phyloP scores from a whole-genome alignment of 2,888 invertebrate genomes.

The Desoria tigrina region DNA sequence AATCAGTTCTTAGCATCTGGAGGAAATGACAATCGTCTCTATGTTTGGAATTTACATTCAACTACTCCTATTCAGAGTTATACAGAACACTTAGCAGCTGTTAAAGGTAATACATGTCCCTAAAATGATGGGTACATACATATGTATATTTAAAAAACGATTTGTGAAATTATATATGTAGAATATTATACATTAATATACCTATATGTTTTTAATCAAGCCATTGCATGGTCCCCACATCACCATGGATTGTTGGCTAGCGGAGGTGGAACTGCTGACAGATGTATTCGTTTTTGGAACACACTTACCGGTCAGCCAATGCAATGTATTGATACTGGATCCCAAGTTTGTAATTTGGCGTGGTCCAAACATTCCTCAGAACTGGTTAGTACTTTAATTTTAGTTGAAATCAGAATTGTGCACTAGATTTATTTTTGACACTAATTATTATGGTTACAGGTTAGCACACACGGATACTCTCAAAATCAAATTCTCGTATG shows the following conservation, averaged over 20 bases:
- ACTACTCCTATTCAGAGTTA: conserved; percentile 90
- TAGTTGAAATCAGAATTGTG: conserved; percentile 11
- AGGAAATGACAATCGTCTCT: conserved; percentile 94
- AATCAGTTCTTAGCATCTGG: conserved; percentile 96
- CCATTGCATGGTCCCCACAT: conserved; percentile 98
- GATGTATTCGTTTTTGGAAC: conserved; percentile 93
- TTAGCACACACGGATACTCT: conserved; percentile 95
- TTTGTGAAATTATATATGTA: conserved; percentile 2
- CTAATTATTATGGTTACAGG: no score
- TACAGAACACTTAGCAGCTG: conserved; percentile 93
- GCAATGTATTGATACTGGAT: conserved; percentile 97
- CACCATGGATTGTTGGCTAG: conserved; percentile 94
- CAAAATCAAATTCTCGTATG: conserved; percentile 98
- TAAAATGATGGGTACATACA: conserved; percentile 16
- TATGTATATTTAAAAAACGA: background rate
- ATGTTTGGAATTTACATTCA: conserved; percentile 88
- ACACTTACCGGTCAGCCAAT: conserved; percentile 96
- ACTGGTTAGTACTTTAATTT: conserved; percentile 65
- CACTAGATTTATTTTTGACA: background rate
- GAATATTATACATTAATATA: background rate
- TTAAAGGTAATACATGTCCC: conserved; percentile 69
- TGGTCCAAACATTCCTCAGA: conserved; percentile 99
- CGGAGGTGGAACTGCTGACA: conserved; percentile 98
- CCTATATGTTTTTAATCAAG: conserved; percentile 57
- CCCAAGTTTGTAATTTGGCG: conserved; percentile 96